Evolutionary conservation across 2,113 vertebrate species (phyloP), one percentile per base, ranked within the genome.

Genomic region (Thymallus thymallus): DNA sequence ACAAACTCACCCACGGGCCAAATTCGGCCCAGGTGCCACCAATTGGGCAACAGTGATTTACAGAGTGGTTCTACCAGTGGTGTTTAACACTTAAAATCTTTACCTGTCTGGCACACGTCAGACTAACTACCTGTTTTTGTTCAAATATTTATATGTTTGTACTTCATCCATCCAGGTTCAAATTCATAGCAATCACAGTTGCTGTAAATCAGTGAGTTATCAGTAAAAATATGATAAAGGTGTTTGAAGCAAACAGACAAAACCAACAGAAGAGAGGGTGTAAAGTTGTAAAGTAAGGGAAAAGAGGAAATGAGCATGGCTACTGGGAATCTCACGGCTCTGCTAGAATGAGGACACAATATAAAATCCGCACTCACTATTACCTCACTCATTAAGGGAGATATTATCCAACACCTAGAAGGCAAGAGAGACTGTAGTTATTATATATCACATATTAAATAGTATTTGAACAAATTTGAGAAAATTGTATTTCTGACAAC

Each of bases 81-180:
- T n/a, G 69, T 58, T 58, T 16, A 71, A 30, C 7, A 60, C 69
- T 2, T 16, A 18, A 16, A 41, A 84, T 84, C 35, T 10, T 41
- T 41, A 9, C 35, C 35, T 10, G 16, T 51, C 48, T 82, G 58
- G 79, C 45, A 55, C 62, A 66, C 76, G 83, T 84, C 76, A 80
- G 82, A 73, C 77, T 72, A 82, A 89, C 87, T 41, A 41, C 87
- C 85, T 87, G 90, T 80, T 76, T 80, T 84, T 90, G 84, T 88
- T 93, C 91, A 93, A 90, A 93, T 92, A 93, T 93, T 92, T 89
- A 90, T 89, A 82, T 82, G 83, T 88, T 84, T 85, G 80, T 88
- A 77, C 90, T 89, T 89, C 83, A 85, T 88, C 81, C 46, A 63
- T 66, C 22, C 30, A n/a, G 48, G 82, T 83, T 88, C 76, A 71